phyloP scores from a whole-genome alignment of 1,140 invertebrate genomes.

The Drosophila saltans region DNA sequence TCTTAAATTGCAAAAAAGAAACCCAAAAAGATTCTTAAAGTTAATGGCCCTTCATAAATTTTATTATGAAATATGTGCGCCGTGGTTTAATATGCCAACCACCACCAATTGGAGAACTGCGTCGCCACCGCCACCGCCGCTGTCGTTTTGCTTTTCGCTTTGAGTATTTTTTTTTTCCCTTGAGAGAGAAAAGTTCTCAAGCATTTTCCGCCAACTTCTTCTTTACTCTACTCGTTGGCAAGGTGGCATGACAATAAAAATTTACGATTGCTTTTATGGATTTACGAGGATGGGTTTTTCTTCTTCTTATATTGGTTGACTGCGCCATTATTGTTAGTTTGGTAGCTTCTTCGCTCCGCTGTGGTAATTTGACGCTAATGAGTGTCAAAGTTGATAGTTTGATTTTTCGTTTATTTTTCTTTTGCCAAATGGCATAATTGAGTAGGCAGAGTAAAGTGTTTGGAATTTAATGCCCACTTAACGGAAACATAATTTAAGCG shows the following conservation, averaged over 20 bases:
- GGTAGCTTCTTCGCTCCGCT: slow-evolving; percentile 26
- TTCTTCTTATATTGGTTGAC: slow-evolving; percentile 12
- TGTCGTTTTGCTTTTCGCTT: slow-evolving; percentile 22
- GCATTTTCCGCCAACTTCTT: slow-evolving; percentile 46
- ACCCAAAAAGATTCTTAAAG: slow-evolving; percentile 76
- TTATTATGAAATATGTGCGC: slow-evolving; percentile 81
- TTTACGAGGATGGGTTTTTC: slow-evolving; percentile 68
- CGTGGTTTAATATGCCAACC: slow-evolving; percentile 69
- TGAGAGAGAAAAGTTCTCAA: slow-evolving; percentile 73
- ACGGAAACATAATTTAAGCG: not conserved
- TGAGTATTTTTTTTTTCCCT: slow-evolving; percentile 57
- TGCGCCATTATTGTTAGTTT: slow-evolving; percentile 1
- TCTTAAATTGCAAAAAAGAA: slow-evolving; percentile 57
- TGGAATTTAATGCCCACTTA: not conserved
- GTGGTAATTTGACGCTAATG: slow-evolving; percentile 75
- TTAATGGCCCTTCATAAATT: slow-evolving; percentile 81
- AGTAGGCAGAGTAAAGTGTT: not conserved
- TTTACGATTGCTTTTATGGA: slow-evolving; percentile 81
- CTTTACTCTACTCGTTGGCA: slow-evolving; percentile 14
- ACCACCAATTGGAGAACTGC: slow-evolving; percentile 50
- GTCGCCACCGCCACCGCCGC: slow-evolving; percentile 20
- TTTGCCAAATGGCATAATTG: slow-evolving; percentile 65
- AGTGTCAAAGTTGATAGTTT: slow-evolving; percentile 78
- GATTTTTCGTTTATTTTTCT: slow-evolving; percentile 45
- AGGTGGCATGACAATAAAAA: slow-evolving; percentile 80